Evolutionary conservation across 1,140 invertebrate genomes (phyloP).

Genomic region (Drusus annulatus): DNA sequence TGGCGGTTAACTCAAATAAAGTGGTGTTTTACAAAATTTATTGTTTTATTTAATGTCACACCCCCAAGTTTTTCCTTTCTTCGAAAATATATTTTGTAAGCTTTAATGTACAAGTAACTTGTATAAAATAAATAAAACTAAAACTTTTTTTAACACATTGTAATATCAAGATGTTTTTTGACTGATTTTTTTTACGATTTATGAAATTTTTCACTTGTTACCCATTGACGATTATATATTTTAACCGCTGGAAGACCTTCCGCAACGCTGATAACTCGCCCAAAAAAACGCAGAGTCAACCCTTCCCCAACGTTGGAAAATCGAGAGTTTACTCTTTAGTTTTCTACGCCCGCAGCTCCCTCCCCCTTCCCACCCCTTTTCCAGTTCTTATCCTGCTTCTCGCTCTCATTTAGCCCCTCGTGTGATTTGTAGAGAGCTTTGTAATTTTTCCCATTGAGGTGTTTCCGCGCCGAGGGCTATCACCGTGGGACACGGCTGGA

Average conservation of each 20-base stretch:
- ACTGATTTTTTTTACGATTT: too few species aligned
- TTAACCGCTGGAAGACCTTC: neutral
- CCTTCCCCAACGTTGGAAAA: constrained; percentile 12
- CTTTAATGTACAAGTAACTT: too few species aligned
- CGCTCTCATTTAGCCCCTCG: constrained; percentile 30
- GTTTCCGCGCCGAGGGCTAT: constrained; percentile 34
- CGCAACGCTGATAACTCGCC: neutral
- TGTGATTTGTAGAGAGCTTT: constrained; percentile 53
- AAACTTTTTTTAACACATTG: too few species aligned
- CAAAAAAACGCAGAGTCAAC: neutral
- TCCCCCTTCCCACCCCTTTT: neutral
- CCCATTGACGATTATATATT: too few species aligned
- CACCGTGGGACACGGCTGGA: constrained; percentile 24
- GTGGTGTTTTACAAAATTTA: too few species aligned
- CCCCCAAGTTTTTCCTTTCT: too few species aligned
- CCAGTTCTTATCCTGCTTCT: neutral
- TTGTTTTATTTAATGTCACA: too few species aligned
- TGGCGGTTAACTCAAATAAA: too few species aligned
- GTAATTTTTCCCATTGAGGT: constrained; percentile 55
- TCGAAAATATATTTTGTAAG: too few species aligned
- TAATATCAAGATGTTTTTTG: too few species aligned
- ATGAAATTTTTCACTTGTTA: too few species aligned
- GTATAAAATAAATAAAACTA: too few species aligned
- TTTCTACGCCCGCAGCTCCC: neutral
- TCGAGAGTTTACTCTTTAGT: neutral